phyloP scores from a whole-genome alignment of 2,888 invertebrate species.

The Steromphala cineraria region DNA sequence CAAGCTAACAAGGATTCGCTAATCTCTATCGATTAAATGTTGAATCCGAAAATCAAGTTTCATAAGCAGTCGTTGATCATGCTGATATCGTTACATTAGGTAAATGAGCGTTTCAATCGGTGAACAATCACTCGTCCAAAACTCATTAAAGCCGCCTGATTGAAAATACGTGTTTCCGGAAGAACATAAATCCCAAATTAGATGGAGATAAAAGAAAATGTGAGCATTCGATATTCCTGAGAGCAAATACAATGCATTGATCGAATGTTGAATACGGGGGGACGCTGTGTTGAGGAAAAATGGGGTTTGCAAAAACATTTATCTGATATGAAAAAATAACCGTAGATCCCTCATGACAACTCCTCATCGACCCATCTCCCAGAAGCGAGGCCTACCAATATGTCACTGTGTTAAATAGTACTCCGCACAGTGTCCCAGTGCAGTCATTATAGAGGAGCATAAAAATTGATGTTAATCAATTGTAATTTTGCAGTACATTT shows the following conservation, averaged over 20 bases:
- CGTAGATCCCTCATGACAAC: background rate
- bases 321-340: background rate
- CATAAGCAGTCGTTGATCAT: background rate
- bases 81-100: too few species aligned
- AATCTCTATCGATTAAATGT: too few species aligned
- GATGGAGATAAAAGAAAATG: background rate
- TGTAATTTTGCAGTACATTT: background rate
- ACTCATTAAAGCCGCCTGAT: background rate
- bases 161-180: slow-evolving; percentile 9
- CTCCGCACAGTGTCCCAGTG: background rate
- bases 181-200: slow-evolving; percentile 11
- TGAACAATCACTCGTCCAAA: background rate
- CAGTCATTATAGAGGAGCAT: background rate
- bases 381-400: background rate
- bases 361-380: background rate
- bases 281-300: background rate
- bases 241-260: background rate
- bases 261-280: background rate
- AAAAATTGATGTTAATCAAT: background rate
- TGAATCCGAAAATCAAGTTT: slow-evolving; percentile 50
- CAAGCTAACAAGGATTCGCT: too few species aligned
- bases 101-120: background rate
- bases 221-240: background rate
- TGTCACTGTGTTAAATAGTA: background rate
- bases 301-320: too few species aligned